Evolutionary conservation across 2,797 vertebrate genomes (phyloP), one percentile per base, ranked within the genome.

Genomic region (Propithecus deckenii): DNA sequence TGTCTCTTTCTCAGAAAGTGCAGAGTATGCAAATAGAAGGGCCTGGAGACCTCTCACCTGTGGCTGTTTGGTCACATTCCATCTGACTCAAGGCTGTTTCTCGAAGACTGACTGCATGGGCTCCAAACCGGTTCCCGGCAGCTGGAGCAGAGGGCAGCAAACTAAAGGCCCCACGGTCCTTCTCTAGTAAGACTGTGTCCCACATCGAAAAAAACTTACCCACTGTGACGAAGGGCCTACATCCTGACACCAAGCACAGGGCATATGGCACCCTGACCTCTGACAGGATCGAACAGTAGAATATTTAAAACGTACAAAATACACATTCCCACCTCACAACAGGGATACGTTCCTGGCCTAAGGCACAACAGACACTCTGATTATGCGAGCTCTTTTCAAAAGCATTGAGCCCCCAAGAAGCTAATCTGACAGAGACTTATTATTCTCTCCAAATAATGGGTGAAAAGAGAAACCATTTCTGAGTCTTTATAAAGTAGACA

Each of bases 381-480:
- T 91, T 89, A 78, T 35, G 52, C 89, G 87, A 85, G 81, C 46
- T 80, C 86, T 93, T 79, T 88, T 75, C 76, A 79, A 35, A 75
- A 41, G 50, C n/a, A 11, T 28, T 2, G 13, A 74, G 95, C 18
- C 30, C 74, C 95, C 92, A 38, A 0, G 3, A 85, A 97, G 57
- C 71, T 96, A 83, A 80, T 69, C 89, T 97, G 92, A 95, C 93
- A 97, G 90, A 65, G 89, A 61, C 38, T 10, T 96, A 96, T 80
- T 97, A 41, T 97, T 97, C 78, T 1, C 0, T 78, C 48, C 74
- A 86, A 89, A 97, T 63, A 96, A 97, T 86, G 81, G 87, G 65
- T 91, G 89, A 93, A 93, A 97, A 86, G 80, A 91, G 90, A 96
- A 94, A 84, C 76, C 88, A 83, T 84, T 93, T 86, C 75, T 65